Evolutionary conservation across 2,888 invertebrate species (phyloP).

Genomic region (Matsumyia berberina): DNA sequence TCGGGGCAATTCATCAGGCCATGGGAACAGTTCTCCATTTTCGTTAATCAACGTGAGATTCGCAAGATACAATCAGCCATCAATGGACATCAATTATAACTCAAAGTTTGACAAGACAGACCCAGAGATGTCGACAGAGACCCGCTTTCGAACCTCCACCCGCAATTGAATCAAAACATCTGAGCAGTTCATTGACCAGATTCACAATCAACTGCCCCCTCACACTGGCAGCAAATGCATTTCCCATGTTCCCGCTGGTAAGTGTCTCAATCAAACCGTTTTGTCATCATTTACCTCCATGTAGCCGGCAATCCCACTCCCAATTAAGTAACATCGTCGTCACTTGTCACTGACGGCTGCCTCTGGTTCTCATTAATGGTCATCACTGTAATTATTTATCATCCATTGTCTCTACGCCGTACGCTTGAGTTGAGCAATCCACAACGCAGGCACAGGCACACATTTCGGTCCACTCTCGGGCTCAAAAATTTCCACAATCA

Average conservation of each 20-base stretch:
- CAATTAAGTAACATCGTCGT: constrained; percentile 66
- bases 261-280: constrained; percentile 53
- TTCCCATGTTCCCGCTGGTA: constrained; percentile 39
- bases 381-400: constrained; percentile 70
- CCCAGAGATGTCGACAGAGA: too few species aligned
- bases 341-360: constrained; percentile 37
- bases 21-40: constrained; percentile 8
- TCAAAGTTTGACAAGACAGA: constrained; percentile 26
- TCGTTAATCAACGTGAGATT: constrained; percentile 58
- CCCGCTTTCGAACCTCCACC: too few species aligned
- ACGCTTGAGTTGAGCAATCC: constrained; percentile 45
- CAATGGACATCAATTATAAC: constrained; percentile 27
- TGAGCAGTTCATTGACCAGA: constrained; percentile 1
- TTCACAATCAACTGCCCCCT: constrained; percentile 2
- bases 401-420: constrained; percentile 54
- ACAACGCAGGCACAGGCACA: neutral
- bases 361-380: constrained; percentile 49
- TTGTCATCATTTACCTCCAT: constrained; percentile 63
- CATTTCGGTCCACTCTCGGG: neutral
- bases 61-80: neutral
- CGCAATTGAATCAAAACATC: neutral
- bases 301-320: constrained; percentile 44
- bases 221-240: constrained; percentile 12
- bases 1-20: constrained; percentile 24
- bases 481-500: constrained; percentile 59